Conservation (phyloP, 2,113 vertebrate species). For the Loxodonta africana region DNA sequence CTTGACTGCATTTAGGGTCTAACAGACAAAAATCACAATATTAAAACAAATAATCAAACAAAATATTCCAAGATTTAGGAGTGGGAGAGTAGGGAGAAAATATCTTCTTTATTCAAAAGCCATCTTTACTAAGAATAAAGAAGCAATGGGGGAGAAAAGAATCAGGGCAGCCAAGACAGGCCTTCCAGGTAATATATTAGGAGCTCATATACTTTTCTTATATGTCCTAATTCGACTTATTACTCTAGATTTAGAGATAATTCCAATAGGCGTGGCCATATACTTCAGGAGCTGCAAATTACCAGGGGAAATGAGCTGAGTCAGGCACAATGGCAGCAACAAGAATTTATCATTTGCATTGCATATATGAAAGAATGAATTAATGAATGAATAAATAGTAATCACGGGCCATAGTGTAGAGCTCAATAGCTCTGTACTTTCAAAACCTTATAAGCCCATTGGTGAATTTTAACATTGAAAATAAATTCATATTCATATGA, state of each 20-base stretch:
- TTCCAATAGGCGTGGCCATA: constrained; percentile 2
- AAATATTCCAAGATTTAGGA: constrained; percentile 59
- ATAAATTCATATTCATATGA: constrained; percentile 48
- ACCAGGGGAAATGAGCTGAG: constrained; percentile 34
- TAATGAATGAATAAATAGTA: constrained; percentile 21
- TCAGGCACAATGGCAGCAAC: constrained; percentile 20
- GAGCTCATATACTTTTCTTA: constrained; percentile 33
- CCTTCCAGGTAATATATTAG: constrained; percentile 18
- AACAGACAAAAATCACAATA: constrained; percentile 54
- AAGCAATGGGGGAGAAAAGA: not conserved
- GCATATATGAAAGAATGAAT: not conserved
- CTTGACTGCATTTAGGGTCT: not conserved
- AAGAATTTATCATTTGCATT: constrained; percentile 57
- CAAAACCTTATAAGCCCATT: constrained; percentile 27
- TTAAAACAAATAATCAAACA: constrained; percentile 55
- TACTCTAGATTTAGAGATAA: constrained; percentile 54
- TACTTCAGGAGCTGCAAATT: constrained; percentile 57
- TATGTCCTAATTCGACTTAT: constrained; percentile 45
- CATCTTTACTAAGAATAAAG: constrained; percentile 65
- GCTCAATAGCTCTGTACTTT: constrained; percentile 17
- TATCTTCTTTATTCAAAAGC: constrained; percentile 73
- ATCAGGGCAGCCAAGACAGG: not conserved
- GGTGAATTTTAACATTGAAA: constrained; percentile 57
- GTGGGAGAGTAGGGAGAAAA: constrained; percentile 45
- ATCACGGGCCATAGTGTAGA: not conserved